These are phyloP conservation scores for Acholoe squamosa DNA, from an alignment of 2,888 invertebrate genomes.

Conservation along the genomic window DNA sequence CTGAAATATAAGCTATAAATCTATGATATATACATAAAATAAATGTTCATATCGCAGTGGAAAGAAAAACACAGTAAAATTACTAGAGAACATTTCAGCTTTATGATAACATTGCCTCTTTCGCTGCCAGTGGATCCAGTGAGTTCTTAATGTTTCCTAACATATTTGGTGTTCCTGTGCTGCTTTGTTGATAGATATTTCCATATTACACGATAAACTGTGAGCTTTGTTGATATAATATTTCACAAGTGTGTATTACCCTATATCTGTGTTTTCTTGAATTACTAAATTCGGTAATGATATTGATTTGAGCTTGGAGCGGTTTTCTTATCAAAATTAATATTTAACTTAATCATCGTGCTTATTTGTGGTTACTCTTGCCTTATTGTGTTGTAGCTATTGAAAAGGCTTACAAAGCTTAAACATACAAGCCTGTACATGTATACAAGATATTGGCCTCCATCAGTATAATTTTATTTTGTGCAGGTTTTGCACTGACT, in stretches of 20 bases:
- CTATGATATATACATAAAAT: no score
- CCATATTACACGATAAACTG: no score
- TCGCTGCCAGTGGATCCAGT: constrained; percentile 58
- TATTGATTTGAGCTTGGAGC: neutral
- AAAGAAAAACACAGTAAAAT: no score
- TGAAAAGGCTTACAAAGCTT: neutral
- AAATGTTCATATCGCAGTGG: no score
- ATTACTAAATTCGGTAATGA: no score
- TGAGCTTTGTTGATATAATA: no score
- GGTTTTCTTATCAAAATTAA: neutral
- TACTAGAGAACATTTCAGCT: neutral
- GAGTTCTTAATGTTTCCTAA: constrained; percentile 42
- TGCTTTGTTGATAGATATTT: neutral
- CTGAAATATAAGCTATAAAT: no score
- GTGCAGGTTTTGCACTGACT: neutral
- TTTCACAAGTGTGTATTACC: no score
- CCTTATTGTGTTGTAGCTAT: neutral
- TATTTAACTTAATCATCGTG: neutral
- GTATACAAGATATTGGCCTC: neutral
- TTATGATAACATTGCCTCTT: neutral
- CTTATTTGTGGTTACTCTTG: neutral
- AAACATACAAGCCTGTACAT: neutral
- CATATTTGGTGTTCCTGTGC: neutral
- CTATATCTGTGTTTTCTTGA: no score
- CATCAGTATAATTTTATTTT: neutral